Conservation (phyloP, 1,140 invertebrate genomes). For the Phthorimaea operculella region DNA sequence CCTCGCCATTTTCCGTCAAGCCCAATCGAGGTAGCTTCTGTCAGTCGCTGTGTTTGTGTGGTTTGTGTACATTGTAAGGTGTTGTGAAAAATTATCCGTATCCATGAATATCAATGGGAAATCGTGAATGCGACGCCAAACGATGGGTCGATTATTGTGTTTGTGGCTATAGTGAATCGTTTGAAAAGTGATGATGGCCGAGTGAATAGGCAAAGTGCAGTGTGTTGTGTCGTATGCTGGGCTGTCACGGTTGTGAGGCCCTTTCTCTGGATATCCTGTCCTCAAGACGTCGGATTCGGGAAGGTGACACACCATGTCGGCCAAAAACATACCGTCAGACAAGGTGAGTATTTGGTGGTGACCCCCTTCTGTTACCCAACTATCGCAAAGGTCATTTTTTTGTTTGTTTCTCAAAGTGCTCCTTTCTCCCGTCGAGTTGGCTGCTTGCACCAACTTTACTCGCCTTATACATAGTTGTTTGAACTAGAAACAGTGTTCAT, state of each 20-base stretch:
- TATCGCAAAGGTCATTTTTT: conserved; percentile 49
- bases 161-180: conserved; percentile 60
- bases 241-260: conserved; percentile 59
- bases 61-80: conserved; percentile 37
- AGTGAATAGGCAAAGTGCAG: conserved; percentile 60
- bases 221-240: conserved; percentile 65
- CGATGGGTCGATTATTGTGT: conserved; percentile 62
- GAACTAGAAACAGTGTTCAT: background rate
- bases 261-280: conserved; percentile 63
- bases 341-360: conserved; percentile 38
- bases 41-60: conserved; percentile 59
- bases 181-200: conserved; percentile 60
- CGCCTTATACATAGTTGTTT: background rate
- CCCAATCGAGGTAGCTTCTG: conserved; percentile 62
- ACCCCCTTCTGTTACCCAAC: conserved; percentile 19
- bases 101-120: conserved; percentile 65
- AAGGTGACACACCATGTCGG: conserved; percentile 61
- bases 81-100: conserved; percentile 64
- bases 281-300: conserved; percentile 49
- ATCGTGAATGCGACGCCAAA: conserved; percentile 58
- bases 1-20: conserved; percentile 64
- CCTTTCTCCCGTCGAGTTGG: conserved; percentile 40
- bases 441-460: background rate
- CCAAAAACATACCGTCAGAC: conserved; percentile 63
- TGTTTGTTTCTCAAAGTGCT: conserved; percentile 45